Conservation (phyloP, 1,140 invertebrate genomes). For the Uloborus diversus region DNA sequence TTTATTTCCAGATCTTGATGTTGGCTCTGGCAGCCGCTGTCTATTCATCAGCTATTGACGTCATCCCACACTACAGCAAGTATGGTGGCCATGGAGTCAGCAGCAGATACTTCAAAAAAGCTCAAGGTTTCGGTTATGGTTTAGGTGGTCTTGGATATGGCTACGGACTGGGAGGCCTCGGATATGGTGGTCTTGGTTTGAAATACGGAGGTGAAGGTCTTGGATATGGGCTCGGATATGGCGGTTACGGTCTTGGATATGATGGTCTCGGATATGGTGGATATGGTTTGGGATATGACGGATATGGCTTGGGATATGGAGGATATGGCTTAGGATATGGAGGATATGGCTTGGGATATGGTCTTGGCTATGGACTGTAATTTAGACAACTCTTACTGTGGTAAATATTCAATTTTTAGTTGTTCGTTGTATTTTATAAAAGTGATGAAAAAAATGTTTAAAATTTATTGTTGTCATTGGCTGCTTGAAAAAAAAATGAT, state of each 20-base stretch:
- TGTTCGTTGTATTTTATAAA: no score
- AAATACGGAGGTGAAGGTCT: background rate
- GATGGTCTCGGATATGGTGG: background rate
- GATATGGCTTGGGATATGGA: background rate
- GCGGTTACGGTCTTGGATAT: background rate
- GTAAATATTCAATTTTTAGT: no score
- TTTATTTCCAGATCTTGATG: background rate
- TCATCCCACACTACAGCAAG: constrained; percentile 13
- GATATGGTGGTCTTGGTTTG: background rate
- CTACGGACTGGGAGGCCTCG: constrained; percentile 2
- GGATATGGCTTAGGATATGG: constrained; percentile 15
- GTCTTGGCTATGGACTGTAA: background rate
- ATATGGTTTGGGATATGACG: constrained; percentile 11
- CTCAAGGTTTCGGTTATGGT: constrained; percentile 3
- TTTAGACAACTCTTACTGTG: no score
- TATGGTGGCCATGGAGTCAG: constrained; percentile 26
- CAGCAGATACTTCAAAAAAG: constrained; percentile 16
- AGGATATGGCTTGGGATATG: constrained; percentile 1
- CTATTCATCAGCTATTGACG: background rate
- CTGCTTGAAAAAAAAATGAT: no score
- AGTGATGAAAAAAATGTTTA: no score
- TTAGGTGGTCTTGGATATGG: constrained; percentile 13
- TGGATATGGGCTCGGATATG: constrained; percentile 9
- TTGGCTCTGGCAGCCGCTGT: constrained; percentile 14
- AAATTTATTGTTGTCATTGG: no score